A percentile compares a stretch with the other conserved stretches of the same genome.
Evolutionary conservation across 2,797 vertebrate genomes (phyloP).

Genomic region (Channallabes apus): DNA sequence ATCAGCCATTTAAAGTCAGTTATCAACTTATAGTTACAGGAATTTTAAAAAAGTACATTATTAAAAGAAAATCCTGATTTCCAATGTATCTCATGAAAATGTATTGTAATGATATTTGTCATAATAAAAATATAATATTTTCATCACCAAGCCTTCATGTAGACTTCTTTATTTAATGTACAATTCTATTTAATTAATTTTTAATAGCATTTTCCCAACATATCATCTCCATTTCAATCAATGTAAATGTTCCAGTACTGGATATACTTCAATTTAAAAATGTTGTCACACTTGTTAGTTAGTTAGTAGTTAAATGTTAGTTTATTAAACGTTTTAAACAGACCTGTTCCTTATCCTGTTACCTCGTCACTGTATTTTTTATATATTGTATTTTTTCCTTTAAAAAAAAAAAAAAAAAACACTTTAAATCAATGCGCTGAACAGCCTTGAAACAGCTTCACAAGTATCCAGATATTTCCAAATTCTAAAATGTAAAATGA

Average conservation of each 20-base stretch:
- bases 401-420: background rate
- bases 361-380: background rate
- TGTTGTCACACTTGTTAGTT: background rate
- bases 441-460: background rate
- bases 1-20: background rate
- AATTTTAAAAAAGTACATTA: background rate
- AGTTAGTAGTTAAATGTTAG: too few relatives aligned
- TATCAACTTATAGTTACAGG: too few relatives aligned
- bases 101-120: background rate
- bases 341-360: too few relatives aligned
- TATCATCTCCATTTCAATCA: background rate
- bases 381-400: background rate
- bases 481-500: background rate
- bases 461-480: background rate
- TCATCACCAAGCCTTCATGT: background rate
- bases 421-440: background rate
- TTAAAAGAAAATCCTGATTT: background rate
- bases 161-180: background rate
- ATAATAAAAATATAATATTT: background rate
- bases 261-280: background rate
- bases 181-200: background rate
- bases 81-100: background rate
- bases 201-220: background rate
- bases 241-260: background rate
- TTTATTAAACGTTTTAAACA: background rate